These are phyloP conservation scores for Penaeus vannamei DNA, from an alignment of 1,140 invertebrate genomes.

Conservation along the genomic window DNA sequence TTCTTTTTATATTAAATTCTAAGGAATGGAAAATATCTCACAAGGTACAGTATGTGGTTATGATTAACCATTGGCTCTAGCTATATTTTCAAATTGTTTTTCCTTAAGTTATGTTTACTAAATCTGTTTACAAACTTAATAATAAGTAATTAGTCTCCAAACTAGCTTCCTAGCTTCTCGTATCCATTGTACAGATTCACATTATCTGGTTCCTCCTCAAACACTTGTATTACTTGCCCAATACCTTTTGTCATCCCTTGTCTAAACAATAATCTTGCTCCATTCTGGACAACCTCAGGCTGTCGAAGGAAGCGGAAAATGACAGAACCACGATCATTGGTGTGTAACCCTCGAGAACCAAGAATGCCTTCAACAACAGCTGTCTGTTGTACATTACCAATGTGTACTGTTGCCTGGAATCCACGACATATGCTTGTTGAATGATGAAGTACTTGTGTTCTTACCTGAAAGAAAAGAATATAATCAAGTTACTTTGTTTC, in stretches of 20 bases:
- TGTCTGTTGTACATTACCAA: slow-evolving; percentile 95
- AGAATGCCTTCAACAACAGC: slow-evolving; percentile 86
- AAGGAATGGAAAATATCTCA: no score
- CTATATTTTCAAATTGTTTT: no score
- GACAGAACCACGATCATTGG: slow-evolving; percentile 88
- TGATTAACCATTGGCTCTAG: no score
- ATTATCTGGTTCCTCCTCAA: slow-evolving; percentile 71
- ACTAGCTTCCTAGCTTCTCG: slow-evolving; percentile 28
- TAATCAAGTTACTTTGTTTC: not conserved
- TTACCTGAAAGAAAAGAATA: slow-evolving; percentile 77
- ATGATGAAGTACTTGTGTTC: slow-evolving; percentile 88
- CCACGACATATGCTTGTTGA: slow-evolving; percentile 86
- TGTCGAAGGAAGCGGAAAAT: slow-evolving; percentile 90
- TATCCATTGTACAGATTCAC: slow-evolving; percentile 30
- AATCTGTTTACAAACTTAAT: no score
- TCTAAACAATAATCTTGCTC: slow-evolving; percentile 88
- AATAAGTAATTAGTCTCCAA: not conserved
- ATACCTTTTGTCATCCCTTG: slow-evolving; percentile 85
- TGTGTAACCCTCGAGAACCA: slow-evolving; percentile 77
- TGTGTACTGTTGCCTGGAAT: slow-evolving; percentile 94
- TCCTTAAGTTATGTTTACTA: no score
- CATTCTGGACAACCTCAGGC: slow-evolving; percentile 93
- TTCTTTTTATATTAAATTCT: no score
- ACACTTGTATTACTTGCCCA: slow-evolving; percentile 90
- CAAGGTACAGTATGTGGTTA: no score